phyloP scores from a whole-genome alignment of 2,888 invertebrate genomes.

The Diarsia dahlii region DNA sequence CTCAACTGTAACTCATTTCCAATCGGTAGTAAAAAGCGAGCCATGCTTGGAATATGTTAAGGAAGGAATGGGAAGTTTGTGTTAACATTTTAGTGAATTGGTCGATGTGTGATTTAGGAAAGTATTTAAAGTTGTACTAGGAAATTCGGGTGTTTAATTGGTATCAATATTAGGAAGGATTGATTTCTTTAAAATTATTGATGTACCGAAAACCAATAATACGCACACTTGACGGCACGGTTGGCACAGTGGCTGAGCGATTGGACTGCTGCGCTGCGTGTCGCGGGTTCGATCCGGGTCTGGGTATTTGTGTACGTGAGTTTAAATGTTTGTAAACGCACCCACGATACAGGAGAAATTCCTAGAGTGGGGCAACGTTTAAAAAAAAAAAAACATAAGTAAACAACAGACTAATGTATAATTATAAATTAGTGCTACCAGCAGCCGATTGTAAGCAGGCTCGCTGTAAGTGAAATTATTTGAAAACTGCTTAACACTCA shows the following conservation, averaged over 20 bases:
- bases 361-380: too few relatives aligned
- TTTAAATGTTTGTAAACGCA: too few relatives aligned
- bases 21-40: constrained; percentile 70
- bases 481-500: neutral
- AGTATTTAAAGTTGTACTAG: neutral
- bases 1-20: constrained; percentile 70
- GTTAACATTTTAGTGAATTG: constrained; percentile 4
- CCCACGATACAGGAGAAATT: too few relatives aligned
- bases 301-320: too few relatives aligned
- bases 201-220: too few relatives aligned
- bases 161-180: neutral
- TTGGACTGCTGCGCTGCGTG: too few relatives aligned
- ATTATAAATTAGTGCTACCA: neutral
- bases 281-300: too few relatives aligned
- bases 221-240: too few relatives aligned
- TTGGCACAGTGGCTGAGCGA: too few relatives aligned
- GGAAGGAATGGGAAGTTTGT: constrained; percentile 18
- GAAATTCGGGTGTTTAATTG: neutral
- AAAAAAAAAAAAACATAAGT: too few relatives aligned
- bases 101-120: neutral
- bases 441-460: neutral
- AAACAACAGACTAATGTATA: too few relatives aligned
- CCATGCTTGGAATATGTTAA: constrained; percentile 38
- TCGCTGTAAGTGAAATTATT: too few relatives aligned
- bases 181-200: neutral